Percentiles rank a stretch among this genome's conserved stretches.
These are phyloP conservation scores for Polyommatus icarus DNA, from an alignment of 2,888 invertebrate genomes.

Conservation along the genomic window DNA sequence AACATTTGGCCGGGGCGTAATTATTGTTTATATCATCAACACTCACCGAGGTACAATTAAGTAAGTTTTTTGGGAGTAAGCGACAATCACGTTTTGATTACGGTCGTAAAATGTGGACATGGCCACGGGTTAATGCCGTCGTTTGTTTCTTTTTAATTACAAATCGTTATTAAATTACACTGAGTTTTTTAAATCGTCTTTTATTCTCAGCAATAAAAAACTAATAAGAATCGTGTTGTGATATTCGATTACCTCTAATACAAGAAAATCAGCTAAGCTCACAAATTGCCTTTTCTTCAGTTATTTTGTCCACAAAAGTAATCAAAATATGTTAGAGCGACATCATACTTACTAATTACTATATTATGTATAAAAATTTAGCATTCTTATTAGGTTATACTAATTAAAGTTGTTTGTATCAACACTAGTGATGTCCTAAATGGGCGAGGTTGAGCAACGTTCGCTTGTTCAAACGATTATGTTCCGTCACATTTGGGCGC, in stretches of 20 bases:
- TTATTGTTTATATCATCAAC: slow-evolving; percentile 77
- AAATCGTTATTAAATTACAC: slow-evolving; percentile 21
- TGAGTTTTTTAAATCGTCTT: slow-evolving; percentile 31
- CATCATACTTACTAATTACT: background rate
- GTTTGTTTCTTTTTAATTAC: slow-evolving; percentile 35
- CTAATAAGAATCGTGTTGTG: slow-evolving; percentile 3
- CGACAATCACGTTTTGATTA: slow-evolving; percentile 78
- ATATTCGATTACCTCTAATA: background rate
- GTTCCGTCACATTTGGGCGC: slow-evolving; percentile 62
- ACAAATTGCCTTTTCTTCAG: background rate
- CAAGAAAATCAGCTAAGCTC: background rate
- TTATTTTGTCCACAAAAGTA: background rate
- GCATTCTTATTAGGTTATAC: background rate
- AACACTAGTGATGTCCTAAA: slow-evolving; percentile 18
- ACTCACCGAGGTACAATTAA: slow-evolving; percentile 73
- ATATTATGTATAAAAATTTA: background rate
- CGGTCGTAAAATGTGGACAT: slow-evolving; percentile 64
- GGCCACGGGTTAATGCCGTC: slow-evolving; percentile 51
- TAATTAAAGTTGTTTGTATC: background rate
- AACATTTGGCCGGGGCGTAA: slow-evolving; percentile 71
- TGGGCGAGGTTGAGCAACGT: slow-evolving; percentile 38
- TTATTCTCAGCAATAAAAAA: slow-evolving; percentile 23
- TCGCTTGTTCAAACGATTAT: slow-evolving; percentile 53
- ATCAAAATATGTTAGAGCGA: background rate
- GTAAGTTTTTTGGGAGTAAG: slow-evolving; percentile 66